A percentile compares a stretch with the other conserved stretches of the same genome.
Conservation (phyloP, 2,888 invertebrate genomes). For the Orchesella flavescens region DNA sequence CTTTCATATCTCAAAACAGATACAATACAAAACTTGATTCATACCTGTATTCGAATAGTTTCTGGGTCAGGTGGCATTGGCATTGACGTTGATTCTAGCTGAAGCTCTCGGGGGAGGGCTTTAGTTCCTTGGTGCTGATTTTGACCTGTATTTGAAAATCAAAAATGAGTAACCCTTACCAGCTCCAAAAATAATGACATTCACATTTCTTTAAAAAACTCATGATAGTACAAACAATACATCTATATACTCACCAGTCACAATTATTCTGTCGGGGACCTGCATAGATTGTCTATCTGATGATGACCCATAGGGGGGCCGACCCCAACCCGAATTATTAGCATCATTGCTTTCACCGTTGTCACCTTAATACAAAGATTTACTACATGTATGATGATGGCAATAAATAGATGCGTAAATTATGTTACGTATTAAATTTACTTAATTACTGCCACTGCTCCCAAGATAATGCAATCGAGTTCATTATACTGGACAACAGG, state of each 20-base stretch:
- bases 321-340: conserved; percentile 73
- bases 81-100: conserved; percentile 82
- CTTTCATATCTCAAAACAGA: background rate
- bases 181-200: too few species aligned
- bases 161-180: too few species aligned
- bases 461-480: too few species aligned
- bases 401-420: background rate
- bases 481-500: background rate
- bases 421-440: background rate
- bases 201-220: too few species aligned
- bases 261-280: conserved; percentile 93
- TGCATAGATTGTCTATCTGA: conserved; percentile 89
- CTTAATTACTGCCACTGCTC: too few species aligned
- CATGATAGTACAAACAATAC: background rate
- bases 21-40: background rate
- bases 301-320: conserved; percentile 79
- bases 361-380: conserved; percentile 49
- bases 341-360: conserved; percentile 66
- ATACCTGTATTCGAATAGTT: conserved; percentile 78
- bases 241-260: conserved; percentile 81
- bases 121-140: conserved; percentile 80
- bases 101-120: conserved; percentile 90
- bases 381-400: background rate
- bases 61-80: conserved; percentile 83
- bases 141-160: conserved; percentile 77